Percentiles rank a stretch among this genome's conserved stretches.
These are phyloP conservation scores for Phoenoteleia sp. DNA, from an alignment of 2,888 invertebrate genomes.

Conservation along the genomic window DNA sequence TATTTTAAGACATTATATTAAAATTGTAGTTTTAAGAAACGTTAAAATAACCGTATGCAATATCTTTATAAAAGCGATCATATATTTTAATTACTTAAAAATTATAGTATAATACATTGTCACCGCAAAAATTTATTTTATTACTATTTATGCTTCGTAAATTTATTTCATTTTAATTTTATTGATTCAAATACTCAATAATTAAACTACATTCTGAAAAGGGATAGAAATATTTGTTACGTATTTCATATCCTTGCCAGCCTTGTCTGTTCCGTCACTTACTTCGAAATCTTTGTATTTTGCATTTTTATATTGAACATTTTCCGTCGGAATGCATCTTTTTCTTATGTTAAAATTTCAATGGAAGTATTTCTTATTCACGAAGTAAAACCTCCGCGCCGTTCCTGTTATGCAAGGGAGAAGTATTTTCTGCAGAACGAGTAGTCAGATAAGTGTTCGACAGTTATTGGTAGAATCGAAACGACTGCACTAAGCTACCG, in stretches of 20 bases:
- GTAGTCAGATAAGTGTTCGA: slow-evolving; percentile 70
- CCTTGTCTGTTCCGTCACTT: not conserved
- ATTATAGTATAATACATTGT: too few species aligned
- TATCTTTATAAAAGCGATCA: too few species aligned
- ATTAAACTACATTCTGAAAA: too few species aligned
- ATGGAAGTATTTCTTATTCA: slow-evolving; percentile 60
- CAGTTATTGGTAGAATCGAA: slow-evolving; percentile 70
- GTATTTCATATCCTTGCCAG: not conserved
- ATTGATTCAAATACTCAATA: too few species aligned
- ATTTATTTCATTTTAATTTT: too few species aligned
- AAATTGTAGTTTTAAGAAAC: too few species aligned
- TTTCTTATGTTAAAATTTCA: slow-evolving; percentile 60
- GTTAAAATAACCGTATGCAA: too few species aligned
- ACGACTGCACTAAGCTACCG: slow-evolving; percentile 45
- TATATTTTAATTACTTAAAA: too few species aligned
- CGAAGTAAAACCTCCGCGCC: slow-evolving; percentile 28
- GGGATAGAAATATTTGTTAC: not conserved
- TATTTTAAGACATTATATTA: too few species aligned
- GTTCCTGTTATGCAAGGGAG: slow-evolving; percentile 60
- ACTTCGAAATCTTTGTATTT: slow-evolving; percentile 23
- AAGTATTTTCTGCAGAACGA: slow-evolving; percentile 61
- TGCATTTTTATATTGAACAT: slow-evolving; percentile 39
- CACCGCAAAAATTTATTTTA: too few species aligned
- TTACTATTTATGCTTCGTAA: too few species aligned
- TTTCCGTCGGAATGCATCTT: slow-evolving; percentile 51